A percentile compares a stretch with the other conserved stretches of the same genome.
Conservation (phyloP, 2,113 vertebrate species). For the Bambusicola thoracicus region DNA sequence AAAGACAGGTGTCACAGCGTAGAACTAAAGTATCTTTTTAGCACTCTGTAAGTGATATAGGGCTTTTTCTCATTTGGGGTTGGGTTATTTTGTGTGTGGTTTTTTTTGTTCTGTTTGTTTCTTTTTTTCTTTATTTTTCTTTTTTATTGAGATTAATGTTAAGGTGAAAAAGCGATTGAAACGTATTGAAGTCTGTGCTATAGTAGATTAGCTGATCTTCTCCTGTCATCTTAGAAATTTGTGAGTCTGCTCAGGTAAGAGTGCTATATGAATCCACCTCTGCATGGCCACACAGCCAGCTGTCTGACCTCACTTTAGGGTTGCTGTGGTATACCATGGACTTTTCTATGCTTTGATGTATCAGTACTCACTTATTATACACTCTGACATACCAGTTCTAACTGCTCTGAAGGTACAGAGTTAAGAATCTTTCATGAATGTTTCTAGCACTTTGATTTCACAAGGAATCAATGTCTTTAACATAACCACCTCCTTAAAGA, state of each 20-base stretch:
- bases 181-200: not conserved
- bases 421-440: not conserved
- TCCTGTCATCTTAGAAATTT: not conserved
- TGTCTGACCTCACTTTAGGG: not conserved
- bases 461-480: not conserved
- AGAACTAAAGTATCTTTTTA: not conserved
- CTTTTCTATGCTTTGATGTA: not conserved
- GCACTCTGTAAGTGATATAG: not conserved
- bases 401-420: not conserved
- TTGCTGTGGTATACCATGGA: not conserved
- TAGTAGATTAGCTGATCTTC: not conserved
- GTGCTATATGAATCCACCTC: not conserved
- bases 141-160: not conserved
- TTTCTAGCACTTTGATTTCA: not conserved
- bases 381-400: not conserved
- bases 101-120: not conserved
- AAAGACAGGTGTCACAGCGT: not conserved
- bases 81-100: not conserved
- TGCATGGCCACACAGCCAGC: no score
- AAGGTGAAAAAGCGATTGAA: not conserved
- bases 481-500: not conserved
- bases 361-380: not conserved
- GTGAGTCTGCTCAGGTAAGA: not conserved
- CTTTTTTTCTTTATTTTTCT: not conserved
- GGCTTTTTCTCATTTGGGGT: not conserved